These are phyloP conservation scores for Poeciliopsis infans DNA, from an alignment of 2,797 vertebrate genomes.

Conservation along the genomic window DNA sequence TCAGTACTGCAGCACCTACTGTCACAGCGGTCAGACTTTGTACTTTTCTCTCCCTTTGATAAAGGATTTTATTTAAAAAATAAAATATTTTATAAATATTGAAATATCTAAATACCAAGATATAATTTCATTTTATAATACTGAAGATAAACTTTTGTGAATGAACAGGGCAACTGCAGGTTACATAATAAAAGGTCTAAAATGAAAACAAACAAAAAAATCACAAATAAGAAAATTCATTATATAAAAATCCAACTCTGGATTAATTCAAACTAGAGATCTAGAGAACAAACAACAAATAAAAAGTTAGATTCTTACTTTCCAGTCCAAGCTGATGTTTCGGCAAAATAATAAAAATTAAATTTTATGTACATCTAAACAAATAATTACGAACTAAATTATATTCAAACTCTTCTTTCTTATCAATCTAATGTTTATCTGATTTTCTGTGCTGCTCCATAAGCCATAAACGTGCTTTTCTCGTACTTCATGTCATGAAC, in stretches of 20 bases:
- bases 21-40: slow-evolving; percentile 59
- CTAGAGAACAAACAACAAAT: neutral
- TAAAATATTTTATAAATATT: neutral
- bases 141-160: neutral
- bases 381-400: slow-evolving; percentile 1
- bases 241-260: neutral
- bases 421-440: slow-evolving; percentile 17
- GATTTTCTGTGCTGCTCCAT: slow-evolving; percentile 44
- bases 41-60: slow-evolving; percentile 35
- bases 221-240: neutral
- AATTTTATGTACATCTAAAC: neutral
- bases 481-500: slow-evolving; percentile 83
- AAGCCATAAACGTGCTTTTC: slow-evolving; percentile 64
- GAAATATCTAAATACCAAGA: neutral
- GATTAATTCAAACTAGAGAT: neutral
- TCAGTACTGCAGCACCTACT: slow-evolving; percentile 46
- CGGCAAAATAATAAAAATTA: neutral
- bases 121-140: neutral
- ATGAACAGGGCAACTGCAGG: neutral
- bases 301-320: slow-evolving; percentile 60
- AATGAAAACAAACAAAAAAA: neutral
- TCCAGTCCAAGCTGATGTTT: slow-evolving; percentile 22
- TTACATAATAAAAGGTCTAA: neutral
- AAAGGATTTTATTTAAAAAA: slow-evolving; percentile 21
- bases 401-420: slow-evolving; percentile 7